phyloP scores from a whole-genome alignment of 2,797 vertebrate genomes.

The Phataginus tetradactyla region DNA sequence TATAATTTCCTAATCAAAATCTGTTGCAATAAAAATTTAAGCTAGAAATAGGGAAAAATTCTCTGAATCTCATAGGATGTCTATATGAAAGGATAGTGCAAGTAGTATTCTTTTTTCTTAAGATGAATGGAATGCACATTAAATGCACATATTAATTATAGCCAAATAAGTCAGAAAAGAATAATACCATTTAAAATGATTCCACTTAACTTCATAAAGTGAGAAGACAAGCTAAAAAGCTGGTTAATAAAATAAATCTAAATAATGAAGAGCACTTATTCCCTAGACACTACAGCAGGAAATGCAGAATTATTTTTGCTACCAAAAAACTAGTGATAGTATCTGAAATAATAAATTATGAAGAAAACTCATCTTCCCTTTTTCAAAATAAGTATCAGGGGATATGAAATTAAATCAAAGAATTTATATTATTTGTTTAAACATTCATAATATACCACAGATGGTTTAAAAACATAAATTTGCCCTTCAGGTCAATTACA shows the following conservation, averaged over 20 bases:
- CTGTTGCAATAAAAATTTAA: background rate
- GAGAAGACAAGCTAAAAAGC: background rate
- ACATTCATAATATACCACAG: background rate
- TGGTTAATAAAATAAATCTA: constrained; percentile 53
- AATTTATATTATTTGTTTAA: background rate
- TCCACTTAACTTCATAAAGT: constrained; percentile 40
- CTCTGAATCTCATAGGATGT: background rate
- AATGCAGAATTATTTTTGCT: background rate
- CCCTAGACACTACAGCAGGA: background rate
- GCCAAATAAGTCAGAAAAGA: background rate
- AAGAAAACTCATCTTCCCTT: background rate
- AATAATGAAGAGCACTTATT: background rate
- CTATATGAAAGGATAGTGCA: background rate
- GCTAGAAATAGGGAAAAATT: background rate
- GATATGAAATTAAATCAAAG: background rate
- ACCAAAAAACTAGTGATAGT: background rate
- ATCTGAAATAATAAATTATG: background rate
- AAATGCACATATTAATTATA: background rate
- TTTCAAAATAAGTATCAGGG: background rate
- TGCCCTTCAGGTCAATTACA: background rate
- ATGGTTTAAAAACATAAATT: constrained; percentile 25
- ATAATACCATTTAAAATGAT: background rate
- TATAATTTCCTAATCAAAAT: background rate
- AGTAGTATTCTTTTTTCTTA: background rate
- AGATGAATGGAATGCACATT: background rate